Percentiles rank a stretch among this genome's conserved stretches.
Evolutionary conservation across 2,113 vertebrate species (phyloP).

Genomic region (Centrocercus urophasianus): DNA sequence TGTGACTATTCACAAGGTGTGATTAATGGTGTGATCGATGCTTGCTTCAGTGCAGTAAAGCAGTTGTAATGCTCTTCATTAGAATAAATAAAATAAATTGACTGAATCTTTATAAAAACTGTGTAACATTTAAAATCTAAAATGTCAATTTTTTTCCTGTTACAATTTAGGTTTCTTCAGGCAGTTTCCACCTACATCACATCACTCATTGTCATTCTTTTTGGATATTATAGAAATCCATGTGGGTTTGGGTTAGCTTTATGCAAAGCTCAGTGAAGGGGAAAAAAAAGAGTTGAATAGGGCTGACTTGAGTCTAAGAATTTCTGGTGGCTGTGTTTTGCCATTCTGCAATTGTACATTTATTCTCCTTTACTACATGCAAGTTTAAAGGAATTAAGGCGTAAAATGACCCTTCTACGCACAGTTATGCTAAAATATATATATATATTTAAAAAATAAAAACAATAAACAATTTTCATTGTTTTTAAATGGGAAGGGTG

Average conservation of each 20-base stretch:
- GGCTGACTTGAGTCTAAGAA: conserved; percentile 64
- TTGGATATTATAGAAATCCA: conserved; percentile 86
- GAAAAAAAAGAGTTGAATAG: conserved; percentile 73
- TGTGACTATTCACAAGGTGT: conserved; percentile 99
- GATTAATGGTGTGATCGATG: conserved; percentile 99
- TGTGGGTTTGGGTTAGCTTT: conserved; percentile 87
- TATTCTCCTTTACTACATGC: conserved; percentile 59
- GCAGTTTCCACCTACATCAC: conserved; percentile 93
- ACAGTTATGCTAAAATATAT: conserved; percentile 15
- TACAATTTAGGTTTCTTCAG: conserved; percentile 91
- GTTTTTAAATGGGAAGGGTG: conserved; percentile 26
- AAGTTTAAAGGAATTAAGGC: conserved; percentile 66
- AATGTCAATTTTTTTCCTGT: conserved; percentile 92
- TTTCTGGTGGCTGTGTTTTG: conserved; percentile 64
- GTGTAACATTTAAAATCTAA: conserved; percentile 99
- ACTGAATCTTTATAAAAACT: conserved; percentile 99
- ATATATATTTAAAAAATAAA: neutral
- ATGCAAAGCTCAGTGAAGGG: conserved; percentile 84
- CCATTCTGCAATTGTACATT: conserved; percentile 42
- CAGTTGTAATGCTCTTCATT: conserved; percentile 99
- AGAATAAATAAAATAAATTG: conserved; percentile 99
- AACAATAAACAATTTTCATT: neutral
- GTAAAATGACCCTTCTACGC: conserved; percentile 60
- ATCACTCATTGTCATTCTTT: conserved; percentile 91
- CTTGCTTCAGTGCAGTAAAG: conserved; percentile 94